phyloP scores from a whole-genome alignment of 2,888 invertebrate genomes.

The Helleia helle region DNA sequence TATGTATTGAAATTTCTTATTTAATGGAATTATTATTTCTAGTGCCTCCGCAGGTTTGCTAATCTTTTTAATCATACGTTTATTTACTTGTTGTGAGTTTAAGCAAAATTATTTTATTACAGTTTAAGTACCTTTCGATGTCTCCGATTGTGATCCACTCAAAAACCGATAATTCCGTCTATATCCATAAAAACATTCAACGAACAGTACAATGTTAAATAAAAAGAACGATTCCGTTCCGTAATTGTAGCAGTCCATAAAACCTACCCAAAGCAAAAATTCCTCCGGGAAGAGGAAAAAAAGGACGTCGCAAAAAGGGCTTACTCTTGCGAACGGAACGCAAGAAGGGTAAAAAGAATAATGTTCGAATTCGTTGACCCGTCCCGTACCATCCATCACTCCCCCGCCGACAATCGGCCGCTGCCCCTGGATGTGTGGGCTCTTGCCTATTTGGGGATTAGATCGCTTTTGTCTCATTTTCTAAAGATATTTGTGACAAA shows the following conservation, averaged over 20 bases:
- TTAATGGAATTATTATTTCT: too few species aligned
- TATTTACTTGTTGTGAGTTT: too few species aligned
- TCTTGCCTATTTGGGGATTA: slow-evolving; percentile 57
- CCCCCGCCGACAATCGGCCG: slow-evolving; percentile 54
- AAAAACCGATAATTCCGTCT: too few species aligned
- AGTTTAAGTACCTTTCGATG: too few species aligned
- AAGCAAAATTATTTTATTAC: too few species aligned
- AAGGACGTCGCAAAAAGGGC: slow-evolving; percentile 71
- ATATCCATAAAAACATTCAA: slow-evolving; percentile 3
- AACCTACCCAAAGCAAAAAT: slow-evolving; percentile 48
- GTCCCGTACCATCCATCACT: slow-evolving; percentile 74
- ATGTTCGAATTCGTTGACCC: slow-evolving; percentile 76
- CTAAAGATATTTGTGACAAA: slow-evolving; percentile 17
- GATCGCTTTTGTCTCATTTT: slow-evolving; percentile 30
- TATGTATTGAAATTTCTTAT: too few species aligned
- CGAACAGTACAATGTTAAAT: slow-evolving; percentile 43
- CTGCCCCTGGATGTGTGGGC: slow-evolving; percentile 62
- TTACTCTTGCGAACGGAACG: slow-evolving; percentile 67
- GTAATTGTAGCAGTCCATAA: slow-evolving; percentile 71
- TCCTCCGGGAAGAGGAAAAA: slow-evolving; percentile 42
- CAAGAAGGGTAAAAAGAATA: slow-evolving; percentile 76
- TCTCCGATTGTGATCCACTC: too few species aligned
- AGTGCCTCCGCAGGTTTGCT: too few species aligned
- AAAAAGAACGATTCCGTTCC: slow-evolving; percentile 66
- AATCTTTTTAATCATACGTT: too few species aligned